A percentile compares a stretch with the other conserved stretches of the same genome.
phyloP scores from a whole-genome alignment of 2,888 invertebrate genomes.

The Drosophila putrida region DNA sequence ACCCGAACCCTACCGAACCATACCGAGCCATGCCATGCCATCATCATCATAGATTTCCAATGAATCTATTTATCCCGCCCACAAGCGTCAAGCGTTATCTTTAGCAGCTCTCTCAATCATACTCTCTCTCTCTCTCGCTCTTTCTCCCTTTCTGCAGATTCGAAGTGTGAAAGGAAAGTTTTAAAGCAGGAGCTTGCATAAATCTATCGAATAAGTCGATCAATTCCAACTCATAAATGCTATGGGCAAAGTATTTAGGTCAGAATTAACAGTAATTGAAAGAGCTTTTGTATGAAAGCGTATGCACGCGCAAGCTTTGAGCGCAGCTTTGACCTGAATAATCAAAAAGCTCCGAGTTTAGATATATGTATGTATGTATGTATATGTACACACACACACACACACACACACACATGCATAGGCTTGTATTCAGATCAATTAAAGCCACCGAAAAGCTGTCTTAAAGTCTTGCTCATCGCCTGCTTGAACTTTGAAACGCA shows the following conservation, averaged over 20 bases:
- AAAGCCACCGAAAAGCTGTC: slow-evolving; percentile 17
- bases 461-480: slow-evolving; percentile 45
- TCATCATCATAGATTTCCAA: slow-evolving; percentile 27
- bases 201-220: slow-evolving; percentile 17
- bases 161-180: slow-evolving; percentile 23
- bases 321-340: slow-evolving; percentile 17
- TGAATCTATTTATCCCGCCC: slow-evolving; percentile 39
- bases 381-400: not conserved
- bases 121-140: slow-evolving; percentile 2
- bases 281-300: not conserved
- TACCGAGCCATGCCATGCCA: slow-evolving; percentile 16
- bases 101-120: slow-evolving; percentile 3
- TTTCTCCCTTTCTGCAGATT: not conserved
- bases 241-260: slow-evolving; percentile 10
- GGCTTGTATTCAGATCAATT: not conserved
- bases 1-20: slow-evolving; percentile 11
- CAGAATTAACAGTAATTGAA: slow-evolving; percentile 18
- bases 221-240: slow-evolving; percentile 6
- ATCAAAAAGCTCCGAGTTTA: not conserved
- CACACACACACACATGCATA: not conserved
- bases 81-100: slow-evolving; percentile 40
- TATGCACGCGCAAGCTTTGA: slow-evolving; percentile 4
- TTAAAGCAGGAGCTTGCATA: slow-evolving; percentile 8
- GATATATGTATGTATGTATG: not conserved
- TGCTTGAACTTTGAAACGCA: slow-evolving; percentile 60